phyloP scores from a whole-genome alignment of 2,797 vertebrate species.

The Mareca penelope region DNA sequence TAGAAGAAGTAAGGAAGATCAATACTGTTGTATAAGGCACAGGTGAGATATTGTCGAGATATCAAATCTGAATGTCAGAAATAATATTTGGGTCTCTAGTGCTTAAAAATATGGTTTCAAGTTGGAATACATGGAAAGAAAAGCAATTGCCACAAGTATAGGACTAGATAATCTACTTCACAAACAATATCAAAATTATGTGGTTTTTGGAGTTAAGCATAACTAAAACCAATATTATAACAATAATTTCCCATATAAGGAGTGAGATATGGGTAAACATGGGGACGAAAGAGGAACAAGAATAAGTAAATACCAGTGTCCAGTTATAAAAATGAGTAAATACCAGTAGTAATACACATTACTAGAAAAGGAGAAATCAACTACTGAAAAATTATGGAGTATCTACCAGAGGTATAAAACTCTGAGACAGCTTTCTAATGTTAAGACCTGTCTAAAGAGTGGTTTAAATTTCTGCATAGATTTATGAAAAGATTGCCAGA shows the following conservation, averaged over 20 bases:
- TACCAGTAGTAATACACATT: neutral
- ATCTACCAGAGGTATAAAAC: neutral
- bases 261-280: neutral
- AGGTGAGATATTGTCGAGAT: neutral
- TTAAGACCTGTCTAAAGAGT: neutral
- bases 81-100: neutral
- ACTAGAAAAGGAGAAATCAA: neutral
- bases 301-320: neutral
- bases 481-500: neutral
- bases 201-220: neutral
- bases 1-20: neutral
- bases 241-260: neutral
- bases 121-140: neutral
- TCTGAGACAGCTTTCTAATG: neutral
- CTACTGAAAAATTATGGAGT: neutral
- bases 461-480: neutral
- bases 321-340: too few relatives aligned
- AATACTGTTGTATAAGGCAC: neutral
- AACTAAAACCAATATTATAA: neutral
- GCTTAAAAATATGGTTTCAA: neutral
- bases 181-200: neutral
- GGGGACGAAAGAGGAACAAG: neutral
- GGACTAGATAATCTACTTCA: neutral
- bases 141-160: neutral
- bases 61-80: neutral